Evolutionary conservation across 1,140 invertebrate genomes (phyloP).

Genomic region (Zaprionus ornatus): DNA sequence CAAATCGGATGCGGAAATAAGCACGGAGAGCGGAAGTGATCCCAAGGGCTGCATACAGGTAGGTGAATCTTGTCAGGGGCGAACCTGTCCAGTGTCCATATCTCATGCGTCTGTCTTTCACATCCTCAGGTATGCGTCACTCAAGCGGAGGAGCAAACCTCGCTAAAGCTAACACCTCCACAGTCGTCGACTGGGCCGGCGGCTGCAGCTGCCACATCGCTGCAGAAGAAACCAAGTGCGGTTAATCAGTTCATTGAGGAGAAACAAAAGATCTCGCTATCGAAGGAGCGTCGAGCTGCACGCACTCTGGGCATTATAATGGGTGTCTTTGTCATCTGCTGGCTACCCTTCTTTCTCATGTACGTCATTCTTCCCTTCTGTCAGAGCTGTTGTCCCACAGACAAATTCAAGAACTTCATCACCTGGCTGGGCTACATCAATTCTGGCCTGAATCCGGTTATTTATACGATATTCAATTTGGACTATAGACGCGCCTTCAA

Average conservation of each 20-base stretch:
- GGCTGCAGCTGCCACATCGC: constrained; percentile 37
- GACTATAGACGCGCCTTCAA: constrained; percentile 98
- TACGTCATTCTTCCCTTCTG: constrained; percentile 97
- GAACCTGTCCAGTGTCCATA: not conserved
- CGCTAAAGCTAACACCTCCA: constrained; percentile 72
- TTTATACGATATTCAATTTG: constrained; percentile 98
- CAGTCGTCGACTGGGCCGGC: constrained; percentile 62
- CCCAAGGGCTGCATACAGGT: constrained; percentile 74
- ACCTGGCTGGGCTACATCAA: constrained; percentile 99
- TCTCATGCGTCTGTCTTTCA: not conserved
- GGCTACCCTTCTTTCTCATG: constrained; percentile 98
- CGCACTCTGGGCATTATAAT: constrained; percentile 96
- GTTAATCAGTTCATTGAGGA: constrained; percentile 97
- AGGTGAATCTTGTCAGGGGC: not conserved
- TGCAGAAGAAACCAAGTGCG: constrained; percentile 83
- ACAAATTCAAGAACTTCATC: constrained; percentile 93
- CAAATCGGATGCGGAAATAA: constrained; percentile 72
- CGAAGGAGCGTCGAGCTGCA: constrained; percentile 95
- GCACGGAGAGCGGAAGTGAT: constrained; percentile 74
- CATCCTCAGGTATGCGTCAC: constrained; percentile 54
- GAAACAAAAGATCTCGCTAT: constrained; percentile 95
- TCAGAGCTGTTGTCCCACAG: constrained; percentile 90
- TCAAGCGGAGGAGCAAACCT: constrained; percentile 68
- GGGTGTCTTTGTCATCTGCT: constrained; percentile 98
- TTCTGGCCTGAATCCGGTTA: constrained; percentile 97